phyloP scores from a whole-genome alignment of 2,888 invertebrate species.

The Holacanthella duospinosa region DNA sequence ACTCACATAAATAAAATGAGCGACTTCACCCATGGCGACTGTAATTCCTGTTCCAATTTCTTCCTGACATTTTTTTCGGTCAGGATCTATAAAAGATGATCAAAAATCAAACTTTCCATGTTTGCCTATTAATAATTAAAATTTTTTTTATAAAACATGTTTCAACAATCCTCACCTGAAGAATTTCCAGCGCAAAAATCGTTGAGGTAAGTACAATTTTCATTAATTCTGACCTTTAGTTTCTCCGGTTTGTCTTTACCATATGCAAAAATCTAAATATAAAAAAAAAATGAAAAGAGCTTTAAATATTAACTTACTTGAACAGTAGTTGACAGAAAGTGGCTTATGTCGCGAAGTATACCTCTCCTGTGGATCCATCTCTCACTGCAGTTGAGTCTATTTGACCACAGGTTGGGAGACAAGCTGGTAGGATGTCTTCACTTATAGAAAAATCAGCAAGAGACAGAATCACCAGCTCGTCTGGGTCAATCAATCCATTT shows the following conservation, averaged over 20 bases:
- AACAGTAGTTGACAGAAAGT: no score
- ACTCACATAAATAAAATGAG: not conserved
- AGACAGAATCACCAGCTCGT: not conserved
- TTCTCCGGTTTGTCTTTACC: not conserved
- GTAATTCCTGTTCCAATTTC: conserved; percentile 1
- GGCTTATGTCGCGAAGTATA: not conserved
- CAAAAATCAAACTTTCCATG: not conserved
- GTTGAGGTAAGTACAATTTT: not conserved
- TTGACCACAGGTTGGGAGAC: not conserved
- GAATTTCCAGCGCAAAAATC: not conserved
- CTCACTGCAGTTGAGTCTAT: not conserved
- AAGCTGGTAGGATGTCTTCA: not conserved
- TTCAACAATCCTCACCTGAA: not conserved
- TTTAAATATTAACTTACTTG: not conserved
- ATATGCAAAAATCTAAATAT: not conserved
- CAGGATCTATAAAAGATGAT: not conserved
- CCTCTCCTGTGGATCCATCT: conserved; percentile 1
- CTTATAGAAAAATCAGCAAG: not conserved
- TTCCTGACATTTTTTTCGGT: not conserved
- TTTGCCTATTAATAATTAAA: not conserved
- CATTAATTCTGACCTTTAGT: not conserved
- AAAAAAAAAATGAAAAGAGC: not conserved
- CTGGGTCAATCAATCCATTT: not conserved
- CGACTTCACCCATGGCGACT: not conserved
- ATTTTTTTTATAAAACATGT: not conserved